Conservation (phyloP, 2,113 vertebrate genomes). For the Nannospalax galili region DNA sequence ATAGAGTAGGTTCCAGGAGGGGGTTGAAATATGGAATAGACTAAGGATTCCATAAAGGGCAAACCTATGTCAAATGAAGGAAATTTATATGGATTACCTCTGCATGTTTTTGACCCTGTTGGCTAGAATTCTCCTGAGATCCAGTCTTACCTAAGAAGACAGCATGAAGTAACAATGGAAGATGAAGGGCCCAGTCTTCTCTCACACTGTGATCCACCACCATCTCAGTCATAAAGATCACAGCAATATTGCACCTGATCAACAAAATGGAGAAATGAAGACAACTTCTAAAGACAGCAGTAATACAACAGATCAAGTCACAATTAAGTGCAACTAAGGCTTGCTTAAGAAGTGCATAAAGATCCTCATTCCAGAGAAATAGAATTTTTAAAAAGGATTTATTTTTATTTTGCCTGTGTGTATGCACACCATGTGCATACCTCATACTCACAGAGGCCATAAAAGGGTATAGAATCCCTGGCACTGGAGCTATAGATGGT, state of each 20-base stretch:
- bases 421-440: neutral
- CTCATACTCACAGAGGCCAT: neutral
- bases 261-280: constrained; percentile 59
- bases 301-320: neutral
- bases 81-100: neutral
- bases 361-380: neutral
- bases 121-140: neutral
- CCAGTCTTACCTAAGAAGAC: constrained; percentile 94
- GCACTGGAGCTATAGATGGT: neutral
- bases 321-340: neutral
- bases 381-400: neutral
- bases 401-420: neutral
- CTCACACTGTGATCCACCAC: constrained; percentile 99
- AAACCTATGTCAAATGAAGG: neutral
- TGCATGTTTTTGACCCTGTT: neutral
- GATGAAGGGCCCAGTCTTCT: constrained; percentile 98
- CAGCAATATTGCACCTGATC: constrained; percentile 97
- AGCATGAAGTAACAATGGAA: constrained; percentile 95
- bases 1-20: neutral
- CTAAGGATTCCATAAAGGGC: neutral
- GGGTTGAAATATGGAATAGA: neutral
- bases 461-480: neutral
- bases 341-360: neutral
- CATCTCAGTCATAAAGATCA: constrained; percentile 99
- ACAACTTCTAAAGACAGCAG: neutral